Evolutionary conservation across 2,888 invertebrate species (phyloP).

Genomic region (Diplazon laetatorius): DNA sequence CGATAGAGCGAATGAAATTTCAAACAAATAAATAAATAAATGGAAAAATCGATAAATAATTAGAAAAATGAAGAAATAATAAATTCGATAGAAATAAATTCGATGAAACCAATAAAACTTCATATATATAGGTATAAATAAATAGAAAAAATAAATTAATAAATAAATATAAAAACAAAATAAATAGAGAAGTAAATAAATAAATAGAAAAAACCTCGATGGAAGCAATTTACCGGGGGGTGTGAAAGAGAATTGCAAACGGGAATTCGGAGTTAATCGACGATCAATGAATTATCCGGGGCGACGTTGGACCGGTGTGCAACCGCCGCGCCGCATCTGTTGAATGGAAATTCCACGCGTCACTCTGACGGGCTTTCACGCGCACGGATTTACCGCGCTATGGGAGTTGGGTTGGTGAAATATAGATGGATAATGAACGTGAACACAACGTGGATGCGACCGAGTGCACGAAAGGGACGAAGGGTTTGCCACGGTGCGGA

Average conservation of each 20-base stretch:
- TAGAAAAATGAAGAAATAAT: constrained; percentile 14
- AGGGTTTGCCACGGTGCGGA: constrained; percentile 22
- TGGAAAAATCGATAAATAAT: constrained; percentile 14
- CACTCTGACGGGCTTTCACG: constrained; percentile 41
- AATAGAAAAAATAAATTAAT: constrained; percentile 15
- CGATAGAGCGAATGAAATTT: constrained; percentile 22
- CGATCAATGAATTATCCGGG: constrained; percentile 55
- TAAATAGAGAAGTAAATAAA: constrained; percentile 10
- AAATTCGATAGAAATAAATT: constrained; percentile 8
- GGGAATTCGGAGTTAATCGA: constrained; percentile 48
- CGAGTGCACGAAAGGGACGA: not conserved
- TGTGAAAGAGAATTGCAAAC: constrained; percentile 21
- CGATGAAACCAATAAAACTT: constrained; percentile 14
- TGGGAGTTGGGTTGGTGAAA: constrained; percentile 34
- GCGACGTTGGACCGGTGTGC: constrained; percentile 4
- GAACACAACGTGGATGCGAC: constrained; percentile 37
- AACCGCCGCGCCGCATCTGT: constrained; percentile 20
- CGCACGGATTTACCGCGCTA: constrained; percentile 48
- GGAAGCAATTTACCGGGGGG: constrained; percentile 21
- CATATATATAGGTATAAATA: constrained; percentile 8
- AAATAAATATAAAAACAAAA: not conserved
- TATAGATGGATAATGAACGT: constrained; percentile 53
- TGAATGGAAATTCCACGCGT: constrained; percentile 60
- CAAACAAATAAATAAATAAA: not conserved
- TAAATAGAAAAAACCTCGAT: constrained; percentile 19